phyloP scores from a whole-genome alignment of 2,113 vertebrate genomes.

The Solea senegalensis region DNA sequence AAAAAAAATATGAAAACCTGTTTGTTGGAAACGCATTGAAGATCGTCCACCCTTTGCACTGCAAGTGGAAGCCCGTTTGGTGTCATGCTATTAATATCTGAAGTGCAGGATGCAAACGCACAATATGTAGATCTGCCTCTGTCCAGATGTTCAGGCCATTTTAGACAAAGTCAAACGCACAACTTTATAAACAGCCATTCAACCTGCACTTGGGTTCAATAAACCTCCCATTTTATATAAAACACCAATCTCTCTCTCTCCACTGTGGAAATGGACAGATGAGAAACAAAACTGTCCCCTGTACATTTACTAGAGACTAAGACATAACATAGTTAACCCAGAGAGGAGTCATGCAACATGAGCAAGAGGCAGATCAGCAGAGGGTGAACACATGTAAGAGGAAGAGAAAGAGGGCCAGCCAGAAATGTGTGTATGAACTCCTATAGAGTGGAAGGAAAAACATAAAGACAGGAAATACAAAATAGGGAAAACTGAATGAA shows the following conservation, averaged over 20 bases:
- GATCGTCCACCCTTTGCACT: not conserved
- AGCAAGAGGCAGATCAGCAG: slow-evolving; percentile 45
- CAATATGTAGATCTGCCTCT: not conserved
- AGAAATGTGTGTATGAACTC: slow-evolving; percentile 80
- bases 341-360: slow-evolving; percentile 27
- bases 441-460: slow-evolving; percentile 68
- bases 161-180: not conserved
- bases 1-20: not conserved
- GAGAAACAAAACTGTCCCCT: not conserved
- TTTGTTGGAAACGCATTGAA: not conserved
- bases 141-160: not conserved
- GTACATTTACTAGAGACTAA: slow-evolving; percentile 1
- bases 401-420: slow-evolving; percentile 81
- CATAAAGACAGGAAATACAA: slow-evolving; percentile 56
- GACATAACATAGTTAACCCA: slow-evolving; percentile 10
- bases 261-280: not conserved
- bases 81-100: slow-evolving; percentile 39
- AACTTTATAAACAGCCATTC: slow-evolving; percentile 24
- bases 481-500: slow-evolving; percentile 51
- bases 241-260: slow-evolving; percentile 38
- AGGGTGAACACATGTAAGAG: slow-evolving; percentile 76
- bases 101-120: slow-evolving; percentile 10
- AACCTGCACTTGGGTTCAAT: not conserved
- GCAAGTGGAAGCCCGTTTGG: not conserved
- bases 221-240: not conserved